Percentiles rank a stretch among this genome's conserved stretches.
Conservation (phyloP, 1,140 invertebrate species). For the Sarcophaga bullata region DNA sequence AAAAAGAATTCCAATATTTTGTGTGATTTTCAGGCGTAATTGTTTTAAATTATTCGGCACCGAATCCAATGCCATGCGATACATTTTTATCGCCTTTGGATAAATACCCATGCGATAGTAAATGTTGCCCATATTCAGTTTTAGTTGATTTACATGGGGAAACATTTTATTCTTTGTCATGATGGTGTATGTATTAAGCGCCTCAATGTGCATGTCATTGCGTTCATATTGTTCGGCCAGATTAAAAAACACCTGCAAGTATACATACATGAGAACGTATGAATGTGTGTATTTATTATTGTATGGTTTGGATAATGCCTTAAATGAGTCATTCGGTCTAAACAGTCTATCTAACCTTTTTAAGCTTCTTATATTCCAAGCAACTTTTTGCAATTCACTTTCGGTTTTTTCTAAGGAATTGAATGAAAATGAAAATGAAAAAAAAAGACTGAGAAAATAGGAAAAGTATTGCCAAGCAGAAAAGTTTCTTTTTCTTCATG, state of each 20-base stretch:
- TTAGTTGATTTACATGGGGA: constrained; percentile 88
- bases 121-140: constrained; percentile 99
- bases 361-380: background rate
- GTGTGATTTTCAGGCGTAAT: constrained; percentile 95
- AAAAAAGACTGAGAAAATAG: background rate
- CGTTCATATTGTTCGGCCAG: constrained; percentile 91
- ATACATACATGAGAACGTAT: background rate
- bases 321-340: background rate
- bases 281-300: background rate
- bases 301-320: background rate
- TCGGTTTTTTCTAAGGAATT: background rate
- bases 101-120: constrained; percentile 95
- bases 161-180: constrained; percentile 88
- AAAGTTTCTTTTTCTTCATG: background rate
- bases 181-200: constrained; percentile 93
- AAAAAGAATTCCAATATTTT: constrained; percentile 97
- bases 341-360: background rate
- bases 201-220: constrained; percentile 95
- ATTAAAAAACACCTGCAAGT: constrained; percentile 87
- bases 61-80: constrained; percentile 96
- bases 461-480: background rate
- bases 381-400: no score
- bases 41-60: constrained; percentile 92
- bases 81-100: constrained; percentile 96
- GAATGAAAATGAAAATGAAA: background rate